phyloP scores from a whole-genome alignment of 1,140 invertebrate species.

The Planococcus citri region DNA sequence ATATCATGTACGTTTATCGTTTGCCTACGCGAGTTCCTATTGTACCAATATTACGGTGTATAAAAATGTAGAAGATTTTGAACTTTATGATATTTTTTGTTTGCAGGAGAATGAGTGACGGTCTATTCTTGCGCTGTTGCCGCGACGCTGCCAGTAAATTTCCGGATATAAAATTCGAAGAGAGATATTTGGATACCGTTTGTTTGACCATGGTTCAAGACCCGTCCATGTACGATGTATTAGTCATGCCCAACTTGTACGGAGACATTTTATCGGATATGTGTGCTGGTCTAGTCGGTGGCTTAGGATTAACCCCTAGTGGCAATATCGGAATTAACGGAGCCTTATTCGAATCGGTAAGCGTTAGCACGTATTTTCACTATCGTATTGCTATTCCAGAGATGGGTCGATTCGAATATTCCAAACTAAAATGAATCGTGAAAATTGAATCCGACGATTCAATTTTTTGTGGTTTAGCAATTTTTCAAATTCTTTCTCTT shows the following conservation, averaged over 20 bases:
- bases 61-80: no score
- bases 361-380: no score
- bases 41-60: no score
- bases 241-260: conserved; percentile 99
- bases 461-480: no score
- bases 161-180: conserved; percentile 80
- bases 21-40: no score
- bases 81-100: not conserved
- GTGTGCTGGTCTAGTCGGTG: conserved; percentile 96
- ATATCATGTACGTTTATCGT: conserved; percentile 96
- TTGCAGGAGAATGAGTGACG: conserved; percentile 96
- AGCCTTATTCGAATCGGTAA: conserved; percentile 97
- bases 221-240: conserved; percentile 89
- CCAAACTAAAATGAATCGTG: no score
- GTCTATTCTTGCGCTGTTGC: conserved; percentile 78
- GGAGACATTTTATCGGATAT: conserved; percentile 99
- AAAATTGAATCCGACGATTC: no score
- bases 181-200: conserved; percentile 96
- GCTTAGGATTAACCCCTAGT: conserved; percentile 93
- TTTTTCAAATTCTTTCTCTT: no score
- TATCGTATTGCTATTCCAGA: no score
- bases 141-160: conserved; percentile 37
- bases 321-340: conserved; percentile 97
- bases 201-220: conserved; percentile 99
- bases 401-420: no score